Evolutionary conservation across 2,888 invertebrate species (phyloP).

Genomic region (Meteorus colon): DNA sequence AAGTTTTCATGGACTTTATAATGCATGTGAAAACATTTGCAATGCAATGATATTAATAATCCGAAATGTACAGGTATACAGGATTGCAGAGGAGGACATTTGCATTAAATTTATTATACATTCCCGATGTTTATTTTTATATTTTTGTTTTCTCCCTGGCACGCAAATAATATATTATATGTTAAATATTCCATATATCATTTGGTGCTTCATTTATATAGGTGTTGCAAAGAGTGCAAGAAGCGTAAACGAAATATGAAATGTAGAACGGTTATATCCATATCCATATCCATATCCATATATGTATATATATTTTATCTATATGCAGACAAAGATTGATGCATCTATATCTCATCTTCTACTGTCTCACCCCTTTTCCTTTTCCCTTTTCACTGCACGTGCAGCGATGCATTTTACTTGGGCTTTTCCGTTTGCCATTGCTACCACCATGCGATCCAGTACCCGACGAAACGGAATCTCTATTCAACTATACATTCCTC

Average conservation of each 20-base stretch:
- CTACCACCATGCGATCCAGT: conserved; percentile 25
- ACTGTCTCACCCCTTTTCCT: too few relatives aligned
- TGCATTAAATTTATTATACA: too few relatives aligned
- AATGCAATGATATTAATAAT: too few relatives aligned
- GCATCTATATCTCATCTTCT: conserved; percentile 7
- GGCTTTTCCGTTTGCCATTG: conserved; percentile 23
- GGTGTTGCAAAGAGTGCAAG: neutral
- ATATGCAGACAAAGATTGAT: conserved; percentile 16
- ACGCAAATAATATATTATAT: neutral
- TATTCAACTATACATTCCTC: conserved; percentile 31
- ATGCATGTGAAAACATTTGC: too few relatives aligned
- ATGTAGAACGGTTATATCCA: neutral
- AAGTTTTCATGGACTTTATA: too few relatives aligned
- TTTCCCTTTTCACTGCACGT: conserved; percentile 24
- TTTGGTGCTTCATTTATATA: neutral
- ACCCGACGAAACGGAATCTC: conserved; percentile 36
- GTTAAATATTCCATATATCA: neutral
- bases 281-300: neutral
- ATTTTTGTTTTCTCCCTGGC: neutral
- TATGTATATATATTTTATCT: neutral
- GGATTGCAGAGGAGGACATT: too few relatives aligned
- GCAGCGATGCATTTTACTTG: conserved; percentile 39
- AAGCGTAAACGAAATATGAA: conserved; percentile 5
- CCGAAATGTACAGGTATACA: too few relatives aligned
- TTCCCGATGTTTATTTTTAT: too few relatives aligned